Percentiles rank a stretch among this genome's conserved stretches.
Conservation (phyloP, 2,888 invertebrate species). For the Sclerodermus sp. region DNA sequence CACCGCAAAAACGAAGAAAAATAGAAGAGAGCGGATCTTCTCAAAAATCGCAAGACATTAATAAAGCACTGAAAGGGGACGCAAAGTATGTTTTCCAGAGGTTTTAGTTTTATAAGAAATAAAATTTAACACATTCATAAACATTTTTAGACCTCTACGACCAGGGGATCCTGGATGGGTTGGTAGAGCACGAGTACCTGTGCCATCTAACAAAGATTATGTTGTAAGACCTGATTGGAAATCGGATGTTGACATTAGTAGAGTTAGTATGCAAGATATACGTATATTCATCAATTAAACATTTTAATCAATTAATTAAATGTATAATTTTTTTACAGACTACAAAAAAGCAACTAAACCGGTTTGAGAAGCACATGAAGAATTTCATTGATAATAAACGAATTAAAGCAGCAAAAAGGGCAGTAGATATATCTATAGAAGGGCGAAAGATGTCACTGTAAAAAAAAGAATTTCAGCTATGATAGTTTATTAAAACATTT, state of each 20-base stretch:
- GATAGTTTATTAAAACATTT: too few relatives aligned
- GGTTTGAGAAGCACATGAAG: constrained; percentile 92
- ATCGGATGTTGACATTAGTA: constrained; percentile 82
- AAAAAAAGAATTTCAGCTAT: too few relatives aligned
- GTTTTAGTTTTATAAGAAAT: neutral
- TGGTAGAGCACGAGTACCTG: constrained; percentile 89
- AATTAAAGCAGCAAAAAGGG: constrained; percentile 75
- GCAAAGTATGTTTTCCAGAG: constrained; percentile 65
- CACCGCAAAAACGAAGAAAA: constrained; percentile 64
- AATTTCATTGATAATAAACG: constrained; percentile 85
- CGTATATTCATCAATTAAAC: neutral
- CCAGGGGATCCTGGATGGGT: constrained; percentile 98
- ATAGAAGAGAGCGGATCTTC: constrained; percentile 59
- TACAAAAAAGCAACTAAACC: constrained; percentile 80
- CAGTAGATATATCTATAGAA: constrained; percentile 94
- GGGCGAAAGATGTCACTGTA: constrained; percentile 94
- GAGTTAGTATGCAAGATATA: constrained; percentile 44
- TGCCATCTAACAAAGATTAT: constrained; percentile 95
- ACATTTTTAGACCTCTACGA: constrained; percentile 66
- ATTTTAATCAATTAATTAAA: neutral
- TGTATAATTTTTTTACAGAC: constrained; percentile 58
- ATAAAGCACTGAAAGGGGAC: constrained; percentile 66
- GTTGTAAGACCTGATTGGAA: constrained; percentile 91
- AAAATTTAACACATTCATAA: neutral
- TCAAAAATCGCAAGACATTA: constrained; percentile 63